Evolutionary conservation across 1,140 invertebrate genomes (phyloP), one percentile per base, ranked within the genome.

Genomic region (Macrobrachium nipponense): DNA sequence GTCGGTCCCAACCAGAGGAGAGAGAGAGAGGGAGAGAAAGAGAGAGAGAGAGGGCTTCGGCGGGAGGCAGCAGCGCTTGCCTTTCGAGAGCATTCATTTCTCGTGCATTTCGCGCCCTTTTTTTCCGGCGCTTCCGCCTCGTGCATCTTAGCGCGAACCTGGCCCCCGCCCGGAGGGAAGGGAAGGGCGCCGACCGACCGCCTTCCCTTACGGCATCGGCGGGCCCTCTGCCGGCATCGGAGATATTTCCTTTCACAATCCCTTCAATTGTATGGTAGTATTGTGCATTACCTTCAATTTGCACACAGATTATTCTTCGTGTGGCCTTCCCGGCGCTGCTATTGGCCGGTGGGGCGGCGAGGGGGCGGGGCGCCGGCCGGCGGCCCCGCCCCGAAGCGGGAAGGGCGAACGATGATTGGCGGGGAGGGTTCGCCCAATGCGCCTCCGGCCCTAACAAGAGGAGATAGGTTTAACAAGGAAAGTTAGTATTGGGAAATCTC

Each of bases 381-480:
- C 59, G 15, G 10, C 17, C 68, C 59, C 58, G 68, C 79, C 78
- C 68, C 66, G 8, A 23, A 27, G n/a, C 51, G 3, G 20, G 14
- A 15, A 15, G 0, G 27, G 0, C 10, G 68, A 20, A 20, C 51
- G 18, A 36, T 61, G 75, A 84, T 88, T 87, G 88, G 88, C 59
- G 75, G 58, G 73, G 44, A 43, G 18, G 59, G 44, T 44, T 84
- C 61, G 75, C 77, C 80, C 82, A 83, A 84, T 59, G 85, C 81
- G 76, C 80, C 81, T 80, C 72, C 51, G 51, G 17, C 76, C 79
- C 84, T 88, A 88, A 88, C 88, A 82, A 88, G 80, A 87, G 88
- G 88, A 88, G 88, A 88, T 88, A 87, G 88, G 88, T 88, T 88
- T 88, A 88, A 88, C 88, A 88, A 88, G 88, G 72, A 88, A 88